Conservation (phyloP, 2,113 vertebrate species). For the Hystrix brachyura region DNA sequence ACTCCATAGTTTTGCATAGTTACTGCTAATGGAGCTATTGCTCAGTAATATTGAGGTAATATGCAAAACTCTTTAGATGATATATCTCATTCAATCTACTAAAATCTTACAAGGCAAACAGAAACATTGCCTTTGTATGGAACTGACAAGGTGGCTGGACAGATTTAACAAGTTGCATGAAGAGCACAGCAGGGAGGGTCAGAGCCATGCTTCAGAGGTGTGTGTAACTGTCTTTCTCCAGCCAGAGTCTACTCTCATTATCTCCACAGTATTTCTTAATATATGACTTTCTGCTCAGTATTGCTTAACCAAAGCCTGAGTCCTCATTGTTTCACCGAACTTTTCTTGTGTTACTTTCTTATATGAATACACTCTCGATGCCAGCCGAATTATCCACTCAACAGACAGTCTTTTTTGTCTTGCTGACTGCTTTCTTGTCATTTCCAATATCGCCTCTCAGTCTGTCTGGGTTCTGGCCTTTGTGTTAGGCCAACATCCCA, state of each 20-base stretch:
- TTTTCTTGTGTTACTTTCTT: background rate
- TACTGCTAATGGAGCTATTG: background rate
- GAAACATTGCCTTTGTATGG: background rate
- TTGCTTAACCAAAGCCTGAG: background rate
- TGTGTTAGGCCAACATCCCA: background rate
- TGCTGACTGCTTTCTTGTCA: background rate
- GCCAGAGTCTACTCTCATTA: background rate
- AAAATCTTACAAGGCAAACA: background rate
- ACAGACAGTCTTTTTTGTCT: background rate
- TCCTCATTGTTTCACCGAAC: background rate
- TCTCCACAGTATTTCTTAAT: background rate
- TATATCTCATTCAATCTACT: background rate
- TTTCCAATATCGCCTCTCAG: background rate
- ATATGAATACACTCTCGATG: background rate
- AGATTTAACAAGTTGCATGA: background rate
- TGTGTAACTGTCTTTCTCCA: background rate
- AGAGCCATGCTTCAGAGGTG: background rate
- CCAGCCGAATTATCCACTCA: background rate
- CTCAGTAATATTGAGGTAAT: background rate
- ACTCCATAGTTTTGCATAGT: background rate
- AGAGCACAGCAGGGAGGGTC: background rate
- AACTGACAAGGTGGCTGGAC: background rate
- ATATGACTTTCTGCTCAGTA: background rate
- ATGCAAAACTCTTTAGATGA: background rate
- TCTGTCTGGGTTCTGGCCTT: background rate